Conservation (phyloP, 2,113 vertebrate species). For the Cyprinodon variegatus region DNA sequence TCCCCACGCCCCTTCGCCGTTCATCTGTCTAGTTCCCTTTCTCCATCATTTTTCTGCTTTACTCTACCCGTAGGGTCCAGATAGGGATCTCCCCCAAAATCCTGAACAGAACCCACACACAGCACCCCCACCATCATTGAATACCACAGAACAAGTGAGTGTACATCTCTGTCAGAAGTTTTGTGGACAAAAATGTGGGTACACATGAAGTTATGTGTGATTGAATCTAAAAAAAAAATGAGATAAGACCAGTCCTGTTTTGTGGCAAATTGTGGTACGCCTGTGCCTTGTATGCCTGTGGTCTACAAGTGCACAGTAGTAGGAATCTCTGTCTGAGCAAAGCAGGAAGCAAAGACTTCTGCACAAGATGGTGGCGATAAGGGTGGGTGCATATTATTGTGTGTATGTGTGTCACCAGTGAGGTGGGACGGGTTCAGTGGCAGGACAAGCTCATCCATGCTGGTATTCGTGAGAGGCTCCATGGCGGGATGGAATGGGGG, state of each 20-base stretch:
- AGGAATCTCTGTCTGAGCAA: slow-evolving; percentile 26
- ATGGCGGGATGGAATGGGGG: slow-evolving; percentile 43
- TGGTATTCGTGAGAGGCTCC: slow-evolving; percentile 83
- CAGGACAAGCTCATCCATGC: slow-evolving; percentile 76
- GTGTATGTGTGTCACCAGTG: slow-evolving; percentile 47
- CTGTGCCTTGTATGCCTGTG: slow-evolving; percentile 4
- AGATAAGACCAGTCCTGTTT: slow-evolving; percentile 31
- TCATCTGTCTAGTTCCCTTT: slow-evolving; percentile 15
- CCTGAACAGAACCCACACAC: slow-evolving; percentile 54
- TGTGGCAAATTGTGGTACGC: slow-evolving; percentile 41
- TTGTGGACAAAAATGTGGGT: slow-evolving; percentile 19
- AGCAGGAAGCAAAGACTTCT: slow-evolving; percentile 64
- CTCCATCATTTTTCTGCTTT: slow-evolving; percentile 48
- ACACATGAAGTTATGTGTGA: slow-evolving; percentile 44
- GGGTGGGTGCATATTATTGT: slow-evolving; percentile 35
- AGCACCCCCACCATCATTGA: slow-evolving; percentile 26
- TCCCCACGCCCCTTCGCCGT: slow-evolving; percentile 4
- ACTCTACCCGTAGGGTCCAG: slow-evolving; percentile 59
- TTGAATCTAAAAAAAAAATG: slow-evolving; percentile 30
- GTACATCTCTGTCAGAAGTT: slow-evolving; percentile 23
- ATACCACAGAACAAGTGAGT: slow-evolving; percentile 42
- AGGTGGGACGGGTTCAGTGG: slow-evolving; percentile 77
- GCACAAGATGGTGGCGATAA: slow-evolving; percentile 69
- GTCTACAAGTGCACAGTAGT: neutral
- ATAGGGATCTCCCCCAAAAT: slow-evolving; percentile 65